Evolutionary conservation across 2,113 vertebrate species (phyloP).

Genomic region (Hydrochoerus hydrochaeris): DNA sequence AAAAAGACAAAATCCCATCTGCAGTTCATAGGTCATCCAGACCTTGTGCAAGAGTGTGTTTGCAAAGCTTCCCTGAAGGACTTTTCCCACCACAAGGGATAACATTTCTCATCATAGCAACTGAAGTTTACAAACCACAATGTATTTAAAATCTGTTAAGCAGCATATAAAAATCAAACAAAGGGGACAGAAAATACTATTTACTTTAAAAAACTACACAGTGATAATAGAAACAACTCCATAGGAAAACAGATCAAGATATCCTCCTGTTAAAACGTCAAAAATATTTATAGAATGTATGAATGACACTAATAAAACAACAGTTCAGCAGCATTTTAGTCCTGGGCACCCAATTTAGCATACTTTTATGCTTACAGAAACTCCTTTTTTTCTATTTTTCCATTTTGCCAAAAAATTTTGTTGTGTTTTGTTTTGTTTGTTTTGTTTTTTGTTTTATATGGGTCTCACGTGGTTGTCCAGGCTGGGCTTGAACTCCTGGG

Average conservation of each 20-base stretch:
- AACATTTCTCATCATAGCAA: slow-evolving; percentile 78
- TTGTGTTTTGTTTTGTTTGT: too few relatives aligned
- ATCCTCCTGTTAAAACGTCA: slow-evolving; percentile 78
- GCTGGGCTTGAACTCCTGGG: background rate
- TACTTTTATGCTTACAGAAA: background rate
- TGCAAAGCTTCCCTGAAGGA: slow-evolving; percentile 88
- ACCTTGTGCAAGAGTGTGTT: slow-evolving; percentile 83
- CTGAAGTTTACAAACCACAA: slow-evolving; percentile 81
- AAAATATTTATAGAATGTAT: slow-evolving; percentile 78
- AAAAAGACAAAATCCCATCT: slow-evolving; percentile 76
- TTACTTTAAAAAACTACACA: slow-evolving; percentile 83
- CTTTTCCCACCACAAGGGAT: slow-evolving; percentile 83
- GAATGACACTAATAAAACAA: slow-evolving; percentile 82
- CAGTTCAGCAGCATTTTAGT: slow-evolving; percentile 75
- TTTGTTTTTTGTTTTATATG: background rate
- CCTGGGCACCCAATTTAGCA: slow-evolving; percentile 82
- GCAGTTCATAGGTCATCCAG: slow-evolving; percentile 86
- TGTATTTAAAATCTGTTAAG: slow-evolving; percentile 88
- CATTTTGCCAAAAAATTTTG: background rate
- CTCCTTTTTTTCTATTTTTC: background rate
- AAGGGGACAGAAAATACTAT: slow-evolving; percentile 82
- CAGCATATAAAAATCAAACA: slow-evolving; percentile 89
- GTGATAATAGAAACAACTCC: slow-evolving; percentile 83
- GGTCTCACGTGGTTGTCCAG: background rate
- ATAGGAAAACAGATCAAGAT: slow-evolving; percentile 86